A percentile compares a stretch with the other conserved stretches of the same genome.
These are phyloP conservation scores for Periplaneta americana DNA, from an alignment of 1,140 invertebrate genomes.

Conservation along the genomic window DNA sequence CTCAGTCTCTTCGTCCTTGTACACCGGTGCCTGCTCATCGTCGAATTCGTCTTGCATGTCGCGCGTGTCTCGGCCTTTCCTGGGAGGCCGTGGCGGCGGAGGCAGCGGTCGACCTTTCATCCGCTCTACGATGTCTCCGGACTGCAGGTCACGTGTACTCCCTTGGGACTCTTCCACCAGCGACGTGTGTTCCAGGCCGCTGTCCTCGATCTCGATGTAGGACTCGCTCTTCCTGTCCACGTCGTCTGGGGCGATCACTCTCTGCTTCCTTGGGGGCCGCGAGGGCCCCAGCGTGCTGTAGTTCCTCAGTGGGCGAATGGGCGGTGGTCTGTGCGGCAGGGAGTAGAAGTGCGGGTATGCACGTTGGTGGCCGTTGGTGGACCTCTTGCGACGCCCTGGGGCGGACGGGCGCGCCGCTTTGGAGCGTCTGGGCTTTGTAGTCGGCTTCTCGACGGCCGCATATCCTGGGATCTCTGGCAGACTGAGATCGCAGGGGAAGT, in stretches of 20 bases:
- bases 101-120: slow-evolving; percentile 75
- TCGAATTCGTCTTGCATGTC: not conserved
- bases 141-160: slow-evolving; percentile 49
- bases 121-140: slow-evolving; percentile 64
- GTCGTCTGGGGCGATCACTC: slow-evolving; percentile 28
- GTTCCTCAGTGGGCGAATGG: slow-evolving; percentile 50
- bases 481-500: not conserved
- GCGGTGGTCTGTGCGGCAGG: slow-evolving; percentile 35
- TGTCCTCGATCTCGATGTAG: slow-evolving; percentile 22
- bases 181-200: not conserved
- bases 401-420: slow-evolving; percentile 9
- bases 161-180: slow-evolving; percentile 10
- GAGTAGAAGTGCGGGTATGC: slow-evolving; percentile 42
- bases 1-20: slow-evolving; percentile 5
- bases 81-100: slow-evolving; percentile 71
- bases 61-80: slow-evolving; percentile 32
- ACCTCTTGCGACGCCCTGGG: slow-evolving; percentile 4
- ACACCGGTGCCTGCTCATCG: not conserved
- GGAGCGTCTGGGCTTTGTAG: not conserved
- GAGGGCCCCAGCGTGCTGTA: slow-evolving; percentile 61
- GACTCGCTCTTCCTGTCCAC: slow-evolving; percentile 16
- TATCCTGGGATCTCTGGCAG: slow-evolving; percentile 42
- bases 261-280: slow-evolving; percentile 46
- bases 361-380: not conserved
- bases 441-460: slow-evolving; percentile 49